Evolutionary conservation across 2,113 vertebrate genomes (phyloP).

Genomic region (Marmota monax): DNA sequence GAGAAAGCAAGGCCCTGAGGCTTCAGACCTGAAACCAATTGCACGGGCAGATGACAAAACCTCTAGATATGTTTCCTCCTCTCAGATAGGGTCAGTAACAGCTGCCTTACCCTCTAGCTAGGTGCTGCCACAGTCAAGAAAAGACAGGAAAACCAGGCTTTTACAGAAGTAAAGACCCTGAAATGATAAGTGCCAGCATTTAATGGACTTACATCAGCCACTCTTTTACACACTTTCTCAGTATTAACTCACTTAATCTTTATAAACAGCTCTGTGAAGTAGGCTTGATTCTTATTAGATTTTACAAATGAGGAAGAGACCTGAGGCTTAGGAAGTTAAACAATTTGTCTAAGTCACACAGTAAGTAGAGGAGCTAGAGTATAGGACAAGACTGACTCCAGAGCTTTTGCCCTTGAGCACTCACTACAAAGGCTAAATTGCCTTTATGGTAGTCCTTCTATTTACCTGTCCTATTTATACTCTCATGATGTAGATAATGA

Average conservation of each 20-base stretch:
- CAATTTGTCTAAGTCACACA: conserved; percentile 3
- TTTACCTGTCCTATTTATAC: background rate
- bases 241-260: background rate
- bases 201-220: background rate
- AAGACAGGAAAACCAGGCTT: background rate
- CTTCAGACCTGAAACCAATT: background rate
- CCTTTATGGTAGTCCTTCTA: background rate
- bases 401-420: background rate
- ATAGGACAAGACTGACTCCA: background rate
- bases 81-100: background rate
- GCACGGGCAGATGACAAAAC: background rate
- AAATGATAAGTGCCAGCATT: background rate
- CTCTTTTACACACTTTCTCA: background rate
- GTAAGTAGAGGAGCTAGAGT: background rate
- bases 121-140: background rate
- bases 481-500: background rate
- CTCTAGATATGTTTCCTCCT: background rate
- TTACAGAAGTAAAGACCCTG: background rate
- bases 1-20: background rate
- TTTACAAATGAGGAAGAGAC: conserved; percentile 9
- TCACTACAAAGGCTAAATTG: background rate
- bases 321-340: background rate
- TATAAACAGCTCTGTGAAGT: background rate
- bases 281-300: background rate
- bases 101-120: background rate